phyloP scores from a whole-genome alignment of 2,888 invertebrate species.

The Onthophagus sagittarius region DNA sequence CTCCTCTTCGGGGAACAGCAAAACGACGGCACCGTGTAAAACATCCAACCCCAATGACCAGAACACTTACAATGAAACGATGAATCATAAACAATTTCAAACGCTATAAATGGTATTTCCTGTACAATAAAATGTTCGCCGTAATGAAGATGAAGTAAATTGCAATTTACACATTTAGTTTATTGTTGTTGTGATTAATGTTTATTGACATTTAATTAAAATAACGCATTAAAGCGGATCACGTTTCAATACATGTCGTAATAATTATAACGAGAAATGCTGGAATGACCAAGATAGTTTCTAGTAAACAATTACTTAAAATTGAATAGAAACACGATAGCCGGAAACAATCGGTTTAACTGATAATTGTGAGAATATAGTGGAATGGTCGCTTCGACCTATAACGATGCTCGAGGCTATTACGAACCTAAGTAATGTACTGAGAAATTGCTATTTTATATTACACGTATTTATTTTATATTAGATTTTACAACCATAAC shows the following conservation, averaged over 20 bases:
- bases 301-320: background rate
- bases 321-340: background rate
- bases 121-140: background rate
- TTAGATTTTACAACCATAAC: background rate
- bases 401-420: background rate
- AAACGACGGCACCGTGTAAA: background rate
- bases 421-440: background rate
- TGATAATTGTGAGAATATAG: background rate
- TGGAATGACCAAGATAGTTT: background rate
- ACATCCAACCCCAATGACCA: background rate
- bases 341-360: background rate
- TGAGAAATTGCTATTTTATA: background rate
- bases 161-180: background rate
- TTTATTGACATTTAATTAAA: background rate
- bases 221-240: background rate
- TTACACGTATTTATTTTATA: background rate
- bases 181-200: background rate
- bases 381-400: background rate
- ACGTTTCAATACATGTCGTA: background rate
- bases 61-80: background rate
- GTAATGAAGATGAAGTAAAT: no score
- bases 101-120: background rate
- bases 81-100: background rate
- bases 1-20: constrained; percentile 1
- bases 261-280: background rate